Evolutionary conservation across 2,797 vertebrate species (phyloP).

Genomic region (Mormyrus hasselquistii): DNA sequence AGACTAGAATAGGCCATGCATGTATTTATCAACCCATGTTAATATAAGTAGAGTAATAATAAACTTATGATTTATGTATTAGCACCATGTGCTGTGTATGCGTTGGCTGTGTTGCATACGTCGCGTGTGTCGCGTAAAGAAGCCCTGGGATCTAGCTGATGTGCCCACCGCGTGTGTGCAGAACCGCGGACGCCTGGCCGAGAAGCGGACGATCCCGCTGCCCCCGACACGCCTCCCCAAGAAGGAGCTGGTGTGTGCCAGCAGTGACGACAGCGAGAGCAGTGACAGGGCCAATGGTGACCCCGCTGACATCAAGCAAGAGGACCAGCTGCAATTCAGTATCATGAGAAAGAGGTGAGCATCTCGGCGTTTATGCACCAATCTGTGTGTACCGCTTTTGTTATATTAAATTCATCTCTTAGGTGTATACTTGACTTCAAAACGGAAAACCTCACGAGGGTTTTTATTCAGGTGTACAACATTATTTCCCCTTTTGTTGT

Average conservation of each 20-base stretch:
- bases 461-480: neutral
- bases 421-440: neutral
- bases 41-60: neutral
- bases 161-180: slow-evolving; percentile 41
- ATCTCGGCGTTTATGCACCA: neutral
- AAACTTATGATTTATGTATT: neutral
- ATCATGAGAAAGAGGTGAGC: slow-evolving; percentile 96
- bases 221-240: slow-evolving; percentile 80
- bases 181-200: slow-evolving; percentile 94
- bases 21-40: neutral
- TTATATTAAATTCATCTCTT: neutral
- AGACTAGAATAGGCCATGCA: neutral
- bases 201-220: slow-evolving; percentile 88
- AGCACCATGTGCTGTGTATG: neutral
- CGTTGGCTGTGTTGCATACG: neutral
- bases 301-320: slow-evolving; percentile 82
- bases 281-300: slow-evolving; percentile 76
- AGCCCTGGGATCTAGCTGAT: neutral
- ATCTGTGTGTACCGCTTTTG: neutral
- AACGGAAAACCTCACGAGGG: neutral
- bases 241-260: slow-evolving; percentile 80
- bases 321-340: slow-evolving; percentile 81
- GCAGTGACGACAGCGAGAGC: slow-evolving; percentile 82
- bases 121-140: neutral
- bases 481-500: neutral